Evolutionary conservation across 2,888 invertebrate species (phyloP).

Genomic region (Drosophila suboccidentalis): DNA sequence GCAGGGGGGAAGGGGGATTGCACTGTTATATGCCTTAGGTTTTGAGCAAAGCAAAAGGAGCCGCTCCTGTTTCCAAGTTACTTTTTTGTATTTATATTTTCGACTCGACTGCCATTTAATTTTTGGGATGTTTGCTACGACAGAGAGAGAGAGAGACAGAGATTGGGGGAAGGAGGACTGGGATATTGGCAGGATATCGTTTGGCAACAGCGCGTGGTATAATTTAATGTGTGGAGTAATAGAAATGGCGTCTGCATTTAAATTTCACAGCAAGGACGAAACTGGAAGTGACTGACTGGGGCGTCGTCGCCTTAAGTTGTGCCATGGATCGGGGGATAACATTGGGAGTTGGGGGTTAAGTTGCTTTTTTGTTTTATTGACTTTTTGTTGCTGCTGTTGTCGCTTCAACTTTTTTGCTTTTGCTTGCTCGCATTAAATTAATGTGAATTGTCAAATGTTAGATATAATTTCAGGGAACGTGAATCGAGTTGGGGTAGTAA

Average conservation of each 20-base stretch:
- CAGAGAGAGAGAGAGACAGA: background rate
- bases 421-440: constrained; percentile 68
- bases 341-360: background rate
- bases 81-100: constrained; percentile 67
- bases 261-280: constrained; percentile 71
- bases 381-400: constrained; percentile 28
- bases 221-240: constrained; percentile 78
- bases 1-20: background rate
- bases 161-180: background rate
- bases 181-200: constrained; percentile 70
- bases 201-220: constrained; percentile 66
- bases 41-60: constrained; percentile 59
- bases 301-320: constrained; percentile 39
- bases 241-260: constrained; percentile 81
- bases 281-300: constrained; percentile 48
- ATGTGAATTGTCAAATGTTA: constrained; percentile 71
- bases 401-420: constrained; percentile 35
- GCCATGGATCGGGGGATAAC: background rate
- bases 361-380: constrained; percentile 35
- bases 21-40: constrained; percentile 35
- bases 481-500: background rate
- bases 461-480: constrained; percentile 24
- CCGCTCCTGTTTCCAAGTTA: constrained; percentile 24
- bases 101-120: constrained; percentile 54
- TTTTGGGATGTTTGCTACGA: constrained; percentile 7